Base-by-base conservation (phyloP, 2,113 vertebrate species). In the Nansenia antarctica region DNA sequence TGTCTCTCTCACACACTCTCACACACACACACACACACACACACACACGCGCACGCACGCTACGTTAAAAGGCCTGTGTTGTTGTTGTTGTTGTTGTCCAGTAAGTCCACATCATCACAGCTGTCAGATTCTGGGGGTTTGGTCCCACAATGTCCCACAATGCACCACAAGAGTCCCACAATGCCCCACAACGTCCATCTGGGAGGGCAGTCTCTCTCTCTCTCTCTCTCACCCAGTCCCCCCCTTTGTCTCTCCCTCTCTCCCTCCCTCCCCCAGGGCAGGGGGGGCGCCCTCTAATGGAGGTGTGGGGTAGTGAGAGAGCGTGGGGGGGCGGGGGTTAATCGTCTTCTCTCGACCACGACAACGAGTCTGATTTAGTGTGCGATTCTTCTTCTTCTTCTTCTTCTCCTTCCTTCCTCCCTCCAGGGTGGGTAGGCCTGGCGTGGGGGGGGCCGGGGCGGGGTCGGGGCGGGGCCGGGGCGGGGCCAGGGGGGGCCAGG, bases 61-160 rank as follows among this genome's bases (percentile, higher is more conserved):
- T n/a, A n/a, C n/a, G n/a, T n/a, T n/a, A n/a, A n/a, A n/a, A n/a
- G n/a, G n/a, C n/a, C n/a, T n/a, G n/a, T n/a, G n/a, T n/a, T n/a
- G n/a, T n/a, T n/a, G n/a, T n/a, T n/a, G n/a, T n/a, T n/a, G n/a
- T n/a, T n/a, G n/a, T n/a, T n/a, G n/a, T n/a, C n/a, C n/a, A n/a
- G n/a, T n/a, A n/a, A n/a, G n/a, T n/a, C n/a, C n/a, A 20, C 15
- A 20, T 20, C 6, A 49, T 8, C 9, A 26, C 9, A 15, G 30
- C 52, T 54, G n/a, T 65, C 20, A 42, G 9, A 6, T 42, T n/a
- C 14, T 26, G 31, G 55, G 42, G 22, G 52, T 81, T 83, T 86
- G 86, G 83, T 87, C 83, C 82, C 76, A 63, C 60, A 62, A 14
- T 12, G 24, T 77, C 4, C 7, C 9, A n/a, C n/a, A n/a, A n/a